Percentiles rank a stretch among this genome's conserved stretches.
Conservation (phyloP, 2,113 vertebrate species). For the Penelope pileata region DNA sequence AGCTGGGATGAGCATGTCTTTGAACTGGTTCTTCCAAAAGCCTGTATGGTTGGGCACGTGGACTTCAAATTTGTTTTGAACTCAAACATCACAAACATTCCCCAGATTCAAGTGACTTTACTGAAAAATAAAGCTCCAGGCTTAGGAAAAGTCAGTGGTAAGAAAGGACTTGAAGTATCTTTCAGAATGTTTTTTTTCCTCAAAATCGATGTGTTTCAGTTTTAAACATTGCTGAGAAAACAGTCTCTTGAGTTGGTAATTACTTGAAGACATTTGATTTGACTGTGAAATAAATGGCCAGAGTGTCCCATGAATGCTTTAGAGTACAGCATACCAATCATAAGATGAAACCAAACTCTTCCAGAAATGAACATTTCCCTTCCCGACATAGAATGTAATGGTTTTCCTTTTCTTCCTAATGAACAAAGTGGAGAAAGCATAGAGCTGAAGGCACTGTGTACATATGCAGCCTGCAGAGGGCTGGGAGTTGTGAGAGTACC, state of each 20-base stretch:
- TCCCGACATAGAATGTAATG: not conserved
- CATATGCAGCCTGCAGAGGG: not conserved
- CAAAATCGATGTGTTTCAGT: not conserved
- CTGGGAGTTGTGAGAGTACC: not conserved
- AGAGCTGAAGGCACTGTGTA: not conserved
- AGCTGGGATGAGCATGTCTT: slow-evolving; percentile 99
- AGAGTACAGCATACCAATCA: not conserved
- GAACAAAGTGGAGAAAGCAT: not conserved
- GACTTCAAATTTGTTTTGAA: slow-evolving; percentile 99
- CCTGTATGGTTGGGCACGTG: slow-evolving; percentile 99
- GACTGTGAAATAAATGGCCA: not conserved
- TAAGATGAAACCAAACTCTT: not conserved
- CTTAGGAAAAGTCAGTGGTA: slow-evolving; percentile 95
- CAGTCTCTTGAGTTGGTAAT: not conserved
- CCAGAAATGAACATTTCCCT: not conserved
- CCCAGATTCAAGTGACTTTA: slow-evolving; percentile 97
- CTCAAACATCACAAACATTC: slow-evolving; percentile 96
- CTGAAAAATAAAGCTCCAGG: slow-evolving; percentile 98
- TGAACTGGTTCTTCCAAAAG: slow-evolving; percentile 96
- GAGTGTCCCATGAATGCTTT: not conserved
- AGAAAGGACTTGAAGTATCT: slow-evolving; percentile 59
- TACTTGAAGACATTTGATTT: not conserved
- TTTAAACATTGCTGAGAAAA: not conserved
- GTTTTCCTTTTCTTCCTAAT: not conserved
- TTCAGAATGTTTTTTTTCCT: not conserved